phyloP scores from a whole-genome alignment of 2,888 invertebrate species.

The Chloromyia formosa region DNA sequence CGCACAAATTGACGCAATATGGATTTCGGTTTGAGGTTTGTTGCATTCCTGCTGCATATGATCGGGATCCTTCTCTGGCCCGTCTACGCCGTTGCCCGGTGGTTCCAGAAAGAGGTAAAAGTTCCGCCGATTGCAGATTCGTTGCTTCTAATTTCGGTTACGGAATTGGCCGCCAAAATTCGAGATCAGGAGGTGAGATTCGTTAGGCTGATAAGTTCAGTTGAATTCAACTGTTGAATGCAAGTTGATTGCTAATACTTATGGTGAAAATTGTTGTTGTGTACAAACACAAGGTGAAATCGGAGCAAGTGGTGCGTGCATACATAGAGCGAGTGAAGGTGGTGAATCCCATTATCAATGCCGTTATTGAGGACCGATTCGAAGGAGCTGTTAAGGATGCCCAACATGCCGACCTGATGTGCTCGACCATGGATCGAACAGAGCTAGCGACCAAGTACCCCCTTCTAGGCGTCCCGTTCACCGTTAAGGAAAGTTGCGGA shows the following conservation, averaged over 20 bases:
- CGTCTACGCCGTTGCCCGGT: constrained; percentile 43
- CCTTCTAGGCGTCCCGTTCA: constrained; percentile 82
- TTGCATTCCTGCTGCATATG: constrained; percentile 49
- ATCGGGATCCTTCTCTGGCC: constrained; percentile 50
- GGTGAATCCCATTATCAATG: constrained; percentile 75
- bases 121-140: constrained; percentile 51
- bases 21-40: constrained; percentile 51
- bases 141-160: constrained; percentile 60
- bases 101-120: constrained; percentile 33
- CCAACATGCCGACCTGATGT: constrained; percentile 66
- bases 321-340: constrained; percentile 73
- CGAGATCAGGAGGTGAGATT: constrained; percentile 67
- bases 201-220: neutral
- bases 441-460: constrained; percentile 68
- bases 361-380: constrained; percentile 74
- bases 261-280: neutral
- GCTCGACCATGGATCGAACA: constrained; percentile 48
- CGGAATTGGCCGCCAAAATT: constrained; percentile 69
- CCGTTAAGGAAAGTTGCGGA: constrained; percentile 82
- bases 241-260: neutral
- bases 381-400: constrained; percentile 73
- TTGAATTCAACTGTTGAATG: too few relatives aligned
- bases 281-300: constrained; percentile 66
- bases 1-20: constrained; percentile 43
- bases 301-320: constrained; percentile 68